These are phyloP conservation scores for Mastigias papua DNA, from an alignment of 30 jellyfish, hydroid and myxozoan genomes.

Conservation along the genomic window DNA sequence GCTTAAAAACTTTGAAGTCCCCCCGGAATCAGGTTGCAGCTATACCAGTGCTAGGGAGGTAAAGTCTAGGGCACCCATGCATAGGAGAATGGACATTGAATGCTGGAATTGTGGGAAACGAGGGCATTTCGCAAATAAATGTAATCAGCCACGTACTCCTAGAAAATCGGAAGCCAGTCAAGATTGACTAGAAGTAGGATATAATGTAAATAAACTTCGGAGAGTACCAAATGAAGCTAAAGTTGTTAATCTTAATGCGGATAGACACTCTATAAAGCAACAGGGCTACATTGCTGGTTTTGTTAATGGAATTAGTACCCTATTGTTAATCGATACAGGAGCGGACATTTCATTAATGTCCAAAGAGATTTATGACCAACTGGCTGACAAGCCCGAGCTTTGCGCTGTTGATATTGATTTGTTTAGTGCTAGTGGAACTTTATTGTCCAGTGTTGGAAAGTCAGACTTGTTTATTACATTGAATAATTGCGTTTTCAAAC, in stretches of 20 bases:
- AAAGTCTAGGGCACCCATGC: too few species aligned
- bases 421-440: not conserved
- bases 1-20: too few species aligned
- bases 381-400: constrained; percentile 14
- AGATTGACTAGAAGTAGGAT: constrained; percentile 7
- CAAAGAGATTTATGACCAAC: constrained; percentile 15
- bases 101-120: constrained; percentile 1
- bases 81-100: not conserved
- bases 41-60: too few species aligned
- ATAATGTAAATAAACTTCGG: not conserved
- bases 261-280: constrained; percentile 12
- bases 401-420: not conserved
- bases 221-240: not conserved
- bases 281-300: constrained; percentile 20
- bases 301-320: not conserved
- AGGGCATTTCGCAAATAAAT: constrained; percentile 26
- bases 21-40: too few species aligned
- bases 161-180: not conserved
- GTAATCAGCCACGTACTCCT: constrained; percentile 9
- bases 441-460: not conserved
- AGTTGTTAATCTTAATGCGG: not conserved
- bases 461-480: constrained; percentile 15
- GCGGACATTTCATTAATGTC: constrained; percentile 21
- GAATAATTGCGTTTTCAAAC: constrained; percentile 8
- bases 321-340: constrained; percentile 24